A percentile compares a stretch with the other conserved stretches of the same genome.
Conservation (phyloP, 2,888 invertebrate species). For the Apamea crenata region DNA sequence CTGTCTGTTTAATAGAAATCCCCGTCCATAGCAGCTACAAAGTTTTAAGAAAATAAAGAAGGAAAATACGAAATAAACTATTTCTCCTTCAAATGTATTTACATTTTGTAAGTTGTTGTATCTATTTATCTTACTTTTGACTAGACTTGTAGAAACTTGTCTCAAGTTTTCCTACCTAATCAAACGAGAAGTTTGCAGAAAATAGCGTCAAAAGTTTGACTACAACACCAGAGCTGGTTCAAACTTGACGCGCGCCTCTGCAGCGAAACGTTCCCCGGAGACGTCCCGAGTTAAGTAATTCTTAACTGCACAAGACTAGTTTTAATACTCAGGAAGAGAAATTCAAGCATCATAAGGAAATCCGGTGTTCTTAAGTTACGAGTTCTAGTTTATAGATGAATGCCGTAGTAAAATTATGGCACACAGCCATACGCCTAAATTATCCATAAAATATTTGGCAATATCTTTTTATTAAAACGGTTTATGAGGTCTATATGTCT, state of each 20-base stretch:
- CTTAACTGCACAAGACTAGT: slow-evolving; percentile 65
- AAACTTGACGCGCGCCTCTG: slow-evolving; percentile 71
- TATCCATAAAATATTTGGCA: slow-evolving; percentile 53
- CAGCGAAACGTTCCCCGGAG: slow-evolving; percentile 71
- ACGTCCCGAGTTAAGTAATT: slow-evolving; percentile 67
- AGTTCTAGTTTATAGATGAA: slow-evolving; percentile 55
- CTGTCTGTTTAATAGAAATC: slow-evolving; percentile 39
- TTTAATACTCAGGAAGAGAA: slow-evolving; percentile 62
- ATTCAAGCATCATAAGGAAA: slow-evolving; percentile 61
- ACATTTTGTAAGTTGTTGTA: slow-evolving; percentile 61
- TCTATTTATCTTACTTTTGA: slow-evolving; percentile 72
- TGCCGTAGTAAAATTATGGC: slow-evolving; percentile 48
- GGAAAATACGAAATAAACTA: slow-evolving; percentile 41
- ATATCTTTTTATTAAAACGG: slow-evolving; percentile 42
- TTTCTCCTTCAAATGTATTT: slow-evolving; percentile 49
- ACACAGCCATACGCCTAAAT: slow-evolving; percentile 37
- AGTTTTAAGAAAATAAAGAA: slow-evolving; percentile 40
- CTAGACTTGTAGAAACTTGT: slow-evolving; percentile 69
- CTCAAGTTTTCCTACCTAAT: slow-evolving; percentile 81
- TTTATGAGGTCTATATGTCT: slow-evolving; percentile 34
- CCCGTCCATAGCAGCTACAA: slow-evolving; percentile 36
- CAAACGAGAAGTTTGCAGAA: slow-evolving; percentile 83
- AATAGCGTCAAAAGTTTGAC: slow-evolving; percentile 83
- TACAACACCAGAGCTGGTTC: slow-evolving; percentile 70
- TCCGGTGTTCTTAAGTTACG: slow-evolving; percentile 49